phyloP scores from a whole-genome alignment of 2,888 invertebrate species.

The Hyposoter didymator region DNA sequence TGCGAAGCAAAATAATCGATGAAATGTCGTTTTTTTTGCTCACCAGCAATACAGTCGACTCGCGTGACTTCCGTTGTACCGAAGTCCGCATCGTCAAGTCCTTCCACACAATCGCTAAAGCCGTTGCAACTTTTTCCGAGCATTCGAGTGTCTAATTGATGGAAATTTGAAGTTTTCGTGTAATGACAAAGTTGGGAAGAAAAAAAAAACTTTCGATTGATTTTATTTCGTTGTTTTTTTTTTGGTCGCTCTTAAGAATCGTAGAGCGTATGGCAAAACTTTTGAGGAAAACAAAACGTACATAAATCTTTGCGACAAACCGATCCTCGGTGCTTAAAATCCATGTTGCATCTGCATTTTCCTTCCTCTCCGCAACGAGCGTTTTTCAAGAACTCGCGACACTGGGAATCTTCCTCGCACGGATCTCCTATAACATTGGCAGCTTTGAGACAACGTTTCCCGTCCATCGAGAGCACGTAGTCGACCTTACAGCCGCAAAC shows the following conservation, averaged over 20 bases:
- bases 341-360: constrained; percentile 74
- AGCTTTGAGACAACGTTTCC: constrained; percentile 79
- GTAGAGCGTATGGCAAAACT: background rate
- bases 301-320: constrained; percentile 75
- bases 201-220: no score
- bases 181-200: no score
- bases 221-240: background rate
- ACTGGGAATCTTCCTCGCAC: constrained; percentile 80
- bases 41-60: constrained; percentile 78
- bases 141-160: constrained; percentile 63
- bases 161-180: background rate
- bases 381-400: constrained; percentile 76
- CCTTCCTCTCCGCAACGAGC: constrained; percentile 73
- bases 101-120: constrained; percentile 76
- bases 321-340: constrained; percentile 76
- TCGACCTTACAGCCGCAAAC: constrained; percentile 80
- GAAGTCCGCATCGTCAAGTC: constrained; percentile 74
- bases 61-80: constrained; percentile 74
- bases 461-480: constrained; percentile 77
- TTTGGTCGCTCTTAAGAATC: background rate
- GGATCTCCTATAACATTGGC: constrained; percentile 78
- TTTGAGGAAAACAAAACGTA: constrained; percentile 64
- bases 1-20: background rate
- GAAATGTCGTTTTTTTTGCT: background rate
- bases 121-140: constrained; percentile 71